These are phyloP conservation scores for Megathymus violae DNA, from an alignment of 1,140 invertebrate genomes.

Conservation along the genomic window DNA sequence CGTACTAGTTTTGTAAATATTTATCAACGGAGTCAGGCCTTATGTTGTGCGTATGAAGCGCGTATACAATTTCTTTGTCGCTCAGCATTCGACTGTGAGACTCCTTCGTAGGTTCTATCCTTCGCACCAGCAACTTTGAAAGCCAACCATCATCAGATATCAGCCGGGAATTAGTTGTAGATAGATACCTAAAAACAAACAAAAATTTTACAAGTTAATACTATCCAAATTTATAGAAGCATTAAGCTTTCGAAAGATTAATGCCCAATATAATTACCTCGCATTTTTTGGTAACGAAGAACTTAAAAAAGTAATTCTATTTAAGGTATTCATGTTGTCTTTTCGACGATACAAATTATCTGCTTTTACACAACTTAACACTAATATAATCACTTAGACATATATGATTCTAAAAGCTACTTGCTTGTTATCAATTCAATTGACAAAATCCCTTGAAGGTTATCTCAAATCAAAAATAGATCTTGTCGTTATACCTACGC, in stretches of 20 bases:
- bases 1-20: constrained; percentile 96
- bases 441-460: constrained; percentile 81
- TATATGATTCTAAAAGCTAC: constrained; percentile 37
- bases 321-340: constrained; percentile 66
- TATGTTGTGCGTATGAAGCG: constrained; percentile 97
- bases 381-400: constrained; percentile 25
- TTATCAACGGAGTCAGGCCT: constrained; percentile 93
- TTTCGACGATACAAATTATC: constrained; percentile 21
- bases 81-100: constrained; percentile 97
- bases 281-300: constrained; percentile 65
- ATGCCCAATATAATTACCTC: constrained; percentile 51
- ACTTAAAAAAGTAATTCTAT: constrained; percentile 62
- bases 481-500: constrained; percentile 48
- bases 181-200: constrained; percentile 70
- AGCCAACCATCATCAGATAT: constrained; percentile 92
- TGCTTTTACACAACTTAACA: constrained; percentile 31
- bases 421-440: constrained; percentile 72
- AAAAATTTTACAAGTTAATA: constrained; percentile 54
- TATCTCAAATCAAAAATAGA: constrained; percentile 78
- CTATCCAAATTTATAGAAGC: constrained; percentile 2
- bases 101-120: constrained; percentile 97
- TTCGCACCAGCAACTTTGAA: constrained; percentile 93
- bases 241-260: constrained; percentile 5
- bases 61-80: constrained; percentile 97
- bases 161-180: constrained; percentile 76